Base-by-base conservation (phyloP, 2,113 vertebrate genomes). In the Puntigrus tetrazona region DNA sequence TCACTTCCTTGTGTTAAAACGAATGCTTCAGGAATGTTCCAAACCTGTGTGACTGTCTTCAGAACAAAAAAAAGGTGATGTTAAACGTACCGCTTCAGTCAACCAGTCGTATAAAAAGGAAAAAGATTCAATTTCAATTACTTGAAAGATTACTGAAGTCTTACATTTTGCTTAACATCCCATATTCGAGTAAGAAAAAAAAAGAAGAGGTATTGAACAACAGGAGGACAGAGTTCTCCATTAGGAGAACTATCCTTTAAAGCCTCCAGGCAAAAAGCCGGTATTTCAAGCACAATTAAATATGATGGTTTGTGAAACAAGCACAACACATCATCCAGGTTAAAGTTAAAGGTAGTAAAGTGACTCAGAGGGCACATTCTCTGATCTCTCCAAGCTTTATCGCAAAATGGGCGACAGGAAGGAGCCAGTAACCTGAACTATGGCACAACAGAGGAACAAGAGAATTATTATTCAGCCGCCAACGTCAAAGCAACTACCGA, bases 351-450 rank as follows among this genome's bases (percentile, higher is more conserved):
- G 38, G 65, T 41, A 72, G 10, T 6, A 61, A 27, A 78, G 20
- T 76, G 27, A 52, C 50, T 34, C 27, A 6, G 36, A 55, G 27
- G 16, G 6, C 7, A 1, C 2, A 1, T n/a, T n/a, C 38, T 34
- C 57, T 4, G 14, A 31, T 43, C 5, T 18, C n/a, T 79, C 22
- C 22, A 18, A 1, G 57, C 10, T 45, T n/a, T 43, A 50, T 41
- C 20, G 38, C 47, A 87, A 87, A 87, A 87, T 82, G 83, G 84
- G 67, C 79, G 82, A 87, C 82, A 87, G 86, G 86, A 87, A 87
- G 74, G 16, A 76, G 59, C 18, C 38, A 78, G 38, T 27, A 80
- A 47, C 27, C 25, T 31, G 78, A 80, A 43, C n/a, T 79, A n/a
- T 78, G 22, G 34, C 55, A 16, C 25, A 43, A 76, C 13, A 27